Base-by-base conservation (phyloP, 2,797 vertebrate species). In the Sardinella longiceps region DNA sequence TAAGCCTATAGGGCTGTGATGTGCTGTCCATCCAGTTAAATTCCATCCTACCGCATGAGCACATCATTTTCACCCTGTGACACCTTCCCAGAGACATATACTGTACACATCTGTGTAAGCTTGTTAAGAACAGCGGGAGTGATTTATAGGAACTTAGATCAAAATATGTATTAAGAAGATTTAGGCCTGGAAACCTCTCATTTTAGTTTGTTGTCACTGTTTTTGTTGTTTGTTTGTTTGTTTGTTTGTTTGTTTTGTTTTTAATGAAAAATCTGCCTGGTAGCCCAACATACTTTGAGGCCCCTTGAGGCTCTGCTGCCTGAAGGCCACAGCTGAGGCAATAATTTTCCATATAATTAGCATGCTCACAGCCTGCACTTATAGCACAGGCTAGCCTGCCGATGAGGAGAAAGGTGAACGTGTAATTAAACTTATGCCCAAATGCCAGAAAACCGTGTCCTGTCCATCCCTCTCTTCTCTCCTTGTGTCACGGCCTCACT, bases 321-420 rank as follows among this genome's bases (percentile, higher is more conserved):
- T 56, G 46, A 39, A 82, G 77, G 82, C 81, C 84, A 81, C 37
- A 51, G 77, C 82, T 81, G 43, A 81, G 84, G 80, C 53, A 46
- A 63, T 85, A 81, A 87, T 87, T 81, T 83, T 85, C 83, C n/a
- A n/a, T 58, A 80, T 85, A 85, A 87, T 87, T 87, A 87, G 82
- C 46, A 48, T 45, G 83, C 84, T 82, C 83, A 80, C 77, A 70
- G 74, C 77, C 86, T 85, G 84, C 51, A n/a, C 84, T 81, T 43
- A n/a, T n/a, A 70, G 66, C 66, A 70, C 30, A 30, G 14, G 30
- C 14, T 39, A 74, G 66, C 66, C 66, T 39, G 30, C 30, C 15
- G 30, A 74, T 74, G 18, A 33, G 66, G 30, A 50, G 20, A 12
- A 74, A 74, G 70, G 37, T 77, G 70, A 77, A 77, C 5, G 37